Percentiles rank a stretch among this genome's conserved stretches.
Conservation (phyloP, 2,113 vertebrate species). For the Uropsilus gracilis region DNA sequence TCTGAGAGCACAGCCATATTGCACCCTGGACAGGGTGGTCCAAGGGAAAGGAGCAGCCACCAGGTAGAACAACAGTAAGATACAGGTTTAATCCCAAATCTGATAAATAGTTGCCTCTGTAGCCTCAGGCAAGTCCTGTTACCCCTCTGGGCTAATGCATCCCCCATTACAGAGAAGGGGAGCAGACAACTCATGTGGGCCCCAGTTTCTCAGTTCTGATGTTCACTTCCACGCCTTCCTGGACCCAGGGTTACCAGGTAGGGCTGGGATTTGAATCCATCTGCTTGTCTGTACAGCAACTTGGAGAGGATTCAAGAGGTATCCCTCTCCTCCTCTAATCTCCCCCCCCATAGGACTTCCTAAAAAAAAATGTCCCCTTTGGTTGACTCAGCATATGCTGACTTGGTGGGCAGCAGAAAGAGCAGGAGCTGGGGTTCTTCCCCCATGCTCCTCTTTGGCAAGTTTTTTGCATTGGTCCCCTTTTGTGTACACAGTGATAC, state of each 20-base stretch:
- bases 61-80: not conserved
- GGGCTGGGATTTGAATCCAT: not conserved
- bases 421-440: not conserved
- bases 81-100: not conserved
- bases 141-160: not conserved
- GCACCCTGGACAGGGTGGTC: too few relatives aligned
- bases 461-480: not conserved
- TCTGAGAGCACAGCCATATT: not conserved
- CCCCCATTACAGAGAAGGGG: not conserved
- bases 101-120: not conserved
- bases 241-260: too few relatives aligned
- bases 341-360: not conserved
- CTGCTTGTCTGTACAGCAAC: not conserved
- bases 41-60: not conserved
- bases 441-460: not conserved
- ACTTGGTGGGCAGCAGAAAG: not conserved
- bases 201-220: not conserved
- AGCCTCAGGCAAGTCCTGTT: not conserved
- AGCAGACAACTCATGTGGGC: not conserved
- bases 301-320: not conserved
- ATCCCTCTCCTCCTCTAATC: too few relatives aligned
- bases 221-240: not conserved
- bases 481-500: not conserved
- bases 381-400: not conserved
- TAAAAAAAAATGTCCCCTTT: not conserved